These are phyloP conservation scores for Doris montereyensis DNA, from an alignment of 2,888 invertebrate species.

Conservation along the genomic window DNA sequence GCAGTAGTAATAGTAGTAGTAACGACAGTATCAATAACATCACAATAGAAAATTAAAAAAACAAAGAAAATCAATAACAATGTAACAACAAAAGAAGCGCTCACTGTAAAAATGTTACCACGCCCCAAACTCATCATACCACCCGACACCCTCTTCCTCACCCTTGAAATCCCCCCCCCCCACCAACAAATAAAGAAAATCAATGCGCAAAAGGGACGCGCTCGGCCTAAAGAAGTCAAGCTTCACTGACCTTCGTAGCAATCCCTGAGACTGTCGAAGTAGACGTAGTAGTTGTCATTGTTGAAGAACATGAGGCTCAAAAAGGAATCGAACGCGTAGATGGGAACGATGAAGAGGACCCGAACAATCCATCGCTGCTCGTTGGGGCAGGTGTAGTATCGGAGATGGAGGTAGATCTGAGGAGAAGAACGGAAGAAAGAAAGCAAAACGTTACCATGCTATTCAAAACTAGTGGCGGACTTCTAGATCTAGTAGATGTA, in stretches of 20 bases:
- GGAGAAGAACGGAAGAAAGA: slow-evolving; percentile 31
- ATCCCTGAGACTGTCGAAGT: slow-evolving; percentile 98
- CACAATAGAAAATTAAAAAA: too few species aligned
- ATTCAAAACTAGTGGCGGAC: background rate
- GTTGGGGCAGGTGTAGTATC: slow-evolving; percentile 98
- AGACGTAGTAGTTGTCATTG: slow-evolving; percentile 97
- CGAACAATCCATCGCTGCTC: slow-evolving; percentile 99
- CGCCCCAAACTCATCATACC: too few species aligned
- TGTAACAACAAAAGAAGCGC: too few species aligned
- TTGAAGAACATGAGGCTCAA: slow-evolving; percentile 97
- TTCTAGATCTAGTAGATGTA: background rate
- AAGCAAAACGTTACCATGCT: background rate
- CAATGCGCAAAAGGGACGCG: too few species aligned
- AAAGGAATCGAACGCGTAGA: slow-evolving; percentile 99
- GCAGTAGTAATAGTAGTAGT: too few species aligned
- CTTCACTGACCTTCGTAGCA: slow-evolving; percentile 97
- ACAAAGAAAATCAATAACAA: too few species aligned
- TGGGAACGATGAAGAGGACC: slow-evolving; percentile 98
- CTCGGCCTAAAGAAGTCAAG: too few species aligned
- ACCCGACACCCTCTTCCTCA: too few species aligned
- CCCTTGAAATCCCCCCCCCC: too few species aligned
- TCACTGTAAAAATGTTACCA: too few species aligned
- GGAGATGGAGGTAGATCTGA: slow-evolving; percentile 97
- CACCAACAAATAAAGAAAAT: too few species aligned
- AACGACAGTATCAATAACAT: too few species aligned